Evolutionary conservation across 2,113 vertebrate species (phyloP).

Genomic region (Coryphaenoides rupestris): DNA sequence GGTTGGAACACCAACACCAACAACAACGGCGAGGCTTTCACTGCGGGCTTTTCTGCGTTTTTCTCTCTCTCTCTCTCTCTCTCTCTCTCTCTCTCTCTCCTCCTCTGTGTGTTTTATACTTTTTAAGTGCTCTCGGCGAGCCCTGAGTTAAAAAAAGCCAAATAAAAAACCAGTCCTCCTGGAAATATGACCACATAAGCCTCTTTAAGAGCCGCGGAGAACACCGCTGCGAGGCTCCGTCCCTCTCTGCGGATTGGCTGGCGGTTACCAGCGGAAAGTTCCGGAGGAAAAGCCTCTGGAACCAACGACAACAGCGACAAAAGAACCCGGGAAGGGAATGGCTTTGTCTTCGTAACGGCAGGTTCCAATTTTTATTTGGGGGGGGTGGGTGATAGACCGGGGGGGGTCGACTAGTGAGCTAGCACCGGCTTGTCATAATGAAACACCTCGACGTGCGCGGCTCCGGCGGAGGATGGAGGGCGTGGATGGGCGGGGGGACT

Average conservation of each 20-base stretch:
- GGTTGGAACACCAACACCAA: too few species aligned
- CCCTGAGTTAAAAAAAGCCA: too few species aligned
- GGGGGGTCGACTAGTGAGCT: constrained; percentile 20
- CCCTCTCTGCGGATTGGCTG: constrained; percentile 48
- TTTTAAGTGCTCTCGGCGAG: too few species aligned
- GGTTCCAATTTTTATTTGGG: constrained; percentile 9
- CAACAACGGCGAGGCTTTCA: too few species aligned
- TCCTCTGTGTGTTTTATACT: too few species aligned
- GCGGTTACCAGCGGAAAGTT: constrained; percentile 37
- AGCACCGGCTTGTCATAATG: constrained; percentile 27
- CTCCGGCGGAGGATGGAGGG: too few species aligned
- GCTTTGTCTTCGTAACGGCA: constrained; percentile 17
- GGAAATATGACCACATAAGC: constrained; percentile 43
- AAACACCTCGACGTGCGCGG: constrained; percentile 35
- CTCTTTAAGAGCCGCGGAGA: constrained; percentile 51
- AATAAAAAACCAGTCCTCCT: too few species aligned
- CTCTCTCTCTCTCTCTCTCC: too few species aligned
- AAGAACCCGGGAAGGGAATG: constrained; percentile 34
- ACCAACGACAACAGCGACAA: constrained; percentile 12
- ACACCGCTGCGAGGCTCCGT: constrained; percentile 27
- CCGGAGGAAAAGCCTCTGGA: constrained; percentile 23
- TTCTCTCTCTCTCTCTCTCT: too few species aligned
- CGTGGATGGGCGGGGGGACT: too few species aligned
- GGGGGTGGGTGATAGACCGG: constrained; percentile 7
- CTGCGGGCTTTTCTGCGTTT: too few species aligned